Conservation (phyloP, 2,888 invertebrate genomes). For the Nineta flava region DNA sequence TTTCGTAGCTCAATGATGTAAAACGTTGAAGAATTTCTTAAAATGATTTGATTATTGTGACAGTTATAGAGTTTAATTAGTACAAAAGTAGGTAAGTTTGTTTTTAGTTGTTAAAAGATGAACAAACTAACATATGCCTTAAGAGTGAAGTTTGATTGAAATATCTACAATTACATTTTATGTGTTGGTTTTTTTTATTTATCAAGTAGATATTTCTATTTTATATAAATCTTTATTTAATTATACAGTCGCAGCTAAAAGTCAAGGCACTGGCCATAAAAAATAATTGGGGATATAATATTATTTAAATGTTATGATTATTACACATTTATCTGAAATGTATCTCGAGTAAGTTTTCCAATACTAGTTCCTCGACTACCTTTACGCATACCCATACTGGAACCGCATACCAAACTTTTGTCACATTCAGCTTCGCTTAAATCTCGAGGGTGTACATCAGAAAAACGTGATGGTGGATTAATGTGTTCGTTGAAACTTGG, state of each 20-base stretch:
- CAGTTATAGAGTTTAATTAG: too few species aligned
- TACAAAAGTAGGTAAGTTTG: too few species aligned
- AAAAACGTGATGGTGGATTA: slow-evolving; percentile 75
- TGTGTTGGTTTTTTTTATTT: background rate
- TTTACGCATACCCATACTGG: slow-evolving; percentile 25
- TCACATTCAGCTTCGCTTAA: slow-evolving; percentile 30
- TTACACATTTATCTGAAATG: slow-evolving; percentile 69
- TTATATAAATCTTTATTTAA: background rate
- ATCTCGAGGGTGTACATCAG: slow-evolving; percentile 41
- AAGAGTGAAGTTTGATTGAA: background rate
- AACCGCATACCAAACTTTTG: slow-evolving; percentile 27
- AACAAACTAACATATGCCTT: background rate
- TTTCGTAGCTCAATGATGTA: too few species aligned
- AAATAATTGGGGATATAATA: background rate
- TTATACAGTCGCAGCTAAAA: slow-evolving; percentile 1
- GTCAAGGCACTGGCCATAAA: slow-evolving; percentile 7
- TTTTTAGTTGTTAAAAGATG: background rate
- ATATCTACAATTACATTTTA: background rate
- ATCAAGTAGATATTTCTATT: background rate
- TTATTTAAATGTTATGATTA: background rate
- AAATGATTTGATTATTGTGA: too few species aligned
- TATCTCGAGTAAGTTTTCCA: slow-evolving; percentile 43
- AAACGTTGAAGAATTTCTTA: too few species aligned
- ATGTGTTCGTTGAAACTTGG: slow-evolving; percentile 69
- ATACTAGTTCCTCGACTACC: slow-evolving; percentile 30